These are phyloP conservation scores for Hecatera dysodea DNA, from an alignment of 2,888 invertebrate species.

Conservation along the genomic window DNA sequence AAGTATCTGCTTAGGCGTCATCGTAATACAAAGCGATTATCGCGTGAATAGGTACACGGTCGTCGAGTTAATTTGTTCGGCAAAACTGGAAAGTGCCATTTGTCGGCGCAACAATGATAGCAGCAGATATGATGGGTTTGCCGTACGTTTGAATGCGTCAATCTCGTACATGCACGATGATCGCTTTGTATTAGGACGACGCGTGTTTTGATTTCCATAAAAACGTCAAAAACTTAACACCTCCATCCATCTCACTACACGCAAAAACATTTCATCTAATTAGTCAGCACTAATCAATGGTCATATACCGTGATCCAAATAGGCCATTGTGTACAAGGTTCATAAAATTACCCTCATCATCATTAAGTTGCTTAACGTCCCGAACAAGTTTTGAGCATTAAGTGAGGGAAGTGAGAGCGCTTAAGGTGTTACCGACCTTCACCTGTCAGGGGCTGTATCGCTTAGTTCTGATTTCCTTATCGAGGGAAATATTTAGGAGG, in stretches of 20 bases:
- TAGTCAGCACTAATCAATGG: constrained; percentile 40
- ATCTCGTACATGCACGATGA: too few relatives aligned
- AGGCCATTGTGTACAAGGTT: constrained; percentile 40
- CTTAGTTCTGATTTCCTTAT: constrained; percentile 57
- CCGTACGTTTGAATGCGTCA: too few relatives aligned
- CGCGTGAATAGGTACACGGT: too few relatives aligned
- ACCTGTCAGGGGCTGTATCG: constrained; percentile 54
- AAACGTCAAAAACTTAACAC: background rate
- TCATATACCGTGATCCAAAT: constrained; percentile 33
- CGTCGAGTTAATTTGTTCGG: background rate
- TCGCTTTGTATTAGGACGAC: too few relatives aligned
- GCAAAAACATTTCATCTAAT: constrained; percentile 34
- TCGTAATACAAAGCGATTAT: too few relatives aligned
- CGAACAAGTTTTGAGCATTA: constrained; percentile 62
- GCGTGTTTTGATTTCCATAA: too few relatives aligned
- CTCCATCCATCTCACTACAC: background rate
- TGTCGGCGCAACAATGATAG: background rate
- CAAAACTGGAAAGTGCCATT: background rate
- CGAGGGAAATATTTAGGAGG: constrained; percentile 34
- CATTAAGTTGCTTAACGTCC: constrained; percentile 61
- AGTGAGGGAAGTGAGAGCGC: constrained; percentile 43
- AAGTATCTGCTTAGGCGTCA: too few relatives aligned
- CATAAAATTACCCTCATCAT: constrained; percentile 62
- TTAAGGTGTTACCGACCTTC: constrained; percentile 58
- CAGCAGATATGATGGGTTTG: too few relatives aligned